Percentiles rank a stretch among this genome's conserved stretches.
These are phyloP conservation scores for Mormyrops boulengeri DNA, from an alignment of 2,797 vertebrate species.

Conservation along the genomic window DNA sequence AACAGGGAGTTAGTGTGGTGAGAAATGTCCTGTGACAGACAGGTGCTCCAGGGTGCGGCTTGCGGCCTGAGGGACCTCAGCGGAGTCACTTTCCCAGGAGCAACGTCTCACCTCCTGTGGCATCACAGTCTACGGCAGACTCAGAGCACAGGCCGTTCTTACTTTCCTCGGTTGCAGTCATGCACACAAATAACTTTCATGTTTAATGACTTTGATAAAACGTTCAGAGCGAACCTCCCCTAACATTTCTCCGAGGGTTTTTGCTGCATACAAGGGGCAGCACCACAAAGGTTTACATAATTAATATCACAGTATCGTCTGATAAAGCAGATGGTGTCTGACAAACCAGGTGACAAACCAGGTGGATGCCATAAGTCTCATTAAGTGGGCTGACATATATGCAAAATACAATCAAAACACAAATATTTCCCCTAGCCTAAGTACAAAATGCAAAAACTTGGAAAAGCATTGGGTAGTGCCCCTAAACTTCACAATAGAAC, in stretches of 20 bases:
- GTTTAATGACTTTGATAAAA: neutral
- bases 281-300: neutral
- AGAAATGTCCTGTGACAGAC: neutral
- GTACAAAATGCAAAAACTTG: neutral
- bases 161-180: neutral
- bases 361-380: neutral
- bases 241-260: neutral
- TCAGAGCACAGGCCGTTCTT: neutral
- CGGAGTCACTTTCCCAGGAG: neutral
- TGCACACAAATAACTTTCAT: neutral
- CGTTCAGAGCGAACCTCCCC: neutral
- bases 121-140: neutral
- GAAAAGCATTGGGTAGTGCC: neutral
- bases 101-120: neutral
- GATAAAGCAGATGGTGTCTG: neutral
- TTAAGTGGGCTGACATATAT: neutral
- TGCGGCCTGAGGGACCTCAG: neutral
- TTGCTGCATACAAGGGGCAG: neutral
- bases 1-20: neutral
- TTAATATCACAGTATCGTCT: neutral
- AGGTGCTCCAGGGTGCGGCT: neutral
- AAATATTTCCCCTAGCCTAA: neutral
- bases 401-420: neutral
- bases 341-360: neutral
- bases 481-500: neutral